Evolutionary conservation across 2,888 invertebrate species (phyloP), one percentile per base, ranked within the genome.

Genomic region (Sphecodes monilicornis): DNA sequence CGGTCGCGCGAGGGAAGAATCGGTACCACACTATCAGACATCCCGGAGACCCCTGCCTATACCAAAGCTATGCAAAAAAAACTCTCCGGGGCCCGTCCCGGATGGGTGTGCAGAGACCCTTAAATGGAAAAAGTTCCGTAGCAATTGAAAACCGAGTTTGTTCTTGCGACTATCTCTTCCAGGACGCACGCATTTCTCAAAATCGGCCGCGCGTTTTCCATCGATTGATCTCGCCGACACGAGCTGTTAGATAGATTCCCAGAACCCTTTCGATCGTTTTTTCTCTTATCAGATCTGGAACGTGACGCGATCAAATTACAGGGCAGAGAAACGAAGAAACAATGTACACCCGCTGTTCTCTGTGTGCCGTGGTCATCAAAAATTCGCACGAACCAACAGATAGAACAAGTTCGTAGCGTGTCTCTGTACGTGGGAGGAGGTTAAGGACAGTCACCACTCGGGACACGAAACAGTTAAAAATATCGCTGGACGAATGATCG

Each of bases 381-480:
- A 84, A 73, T 54, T 77, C 46, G 29, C 71, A 57, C 43, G 41
- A 64, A 71, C 50, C 36, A 57, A 60, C 39, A 57, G 69, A 85
- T 74, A 64, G 79, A 70, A 43, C 76, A 70, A 43, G 50, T 41
- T 71, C 26, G 76, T 84, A 72, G 78, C 84, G 83, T 76, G 84
- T 76, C 76, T 76, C 6, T 32, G 69, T 69, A 73, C 75, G 85
- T 73, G 72, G 71, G 84, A 80, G 79, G 75, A 80, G 86, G 82
- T 82, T 83, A 87, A 87, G 84, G 84, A 81, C 84, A 87, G 85
- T 74, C 80, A 54, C 46, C 80, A 54, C 46, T 76, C 70, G 76
- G 76, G 54, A 77, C 85, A 84, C 77, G 85, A 78, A 85, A 78
- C 75, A 46, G 85, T 86, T 86, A 86, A 86, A 85, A 86, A 85